Evolutionary conservation across 2,113 vertebrate species (phyloP), one percentile per base, ranked within the genome.

Genomic region (Erpornis zantholeuca): DNA sequence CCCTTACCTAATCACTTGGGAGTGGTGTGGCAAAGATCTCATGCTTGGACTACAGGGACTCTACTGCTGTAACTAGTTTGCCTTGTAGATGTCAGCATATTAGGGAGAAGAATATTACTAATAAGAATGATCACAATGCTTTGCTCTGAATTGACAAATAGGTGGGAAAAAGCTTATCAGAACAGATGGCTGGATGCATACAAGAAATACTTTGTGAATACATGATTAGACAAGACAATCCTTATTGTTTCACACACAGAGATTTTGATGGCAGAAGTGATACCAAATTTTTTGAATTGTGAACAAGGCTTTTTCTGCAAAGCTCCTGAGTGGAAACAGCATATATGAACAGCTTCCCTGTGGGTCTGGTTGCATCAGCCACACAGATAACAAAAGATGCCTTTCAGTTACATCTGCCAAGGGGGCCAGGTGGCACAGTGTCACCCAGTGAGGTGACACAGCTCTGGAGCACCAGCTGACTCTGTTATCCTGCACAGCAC

Each of bases 111-210:
- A 78, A 69, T 85, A 88, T 79, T 89, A 82, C 61, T 86, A 94
- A 86, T 82, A 84, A 76, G 0, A 2, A 31, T 71, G 64, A 96
- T 92, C 50, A 69, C 79, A 94, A 89, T 88, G 50, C 82, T 40
- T 94, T 91, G 57, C 40, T 94, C 40, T 72, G 72, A 84, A 70
- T 56, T 82, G 56, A 61, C 47, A 60, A 17, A 83, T 22, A 81
- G 70, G 86, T 36, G 2, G n/a, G 64, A 91, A 90, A 89, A 84
- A 31, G 9, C 47, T 60, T 81, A 59, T 40, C 31, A 83, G 76
- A 97, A 85, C 77, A 97, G 91, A 96, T 97, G 95, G 83, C 49
- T 95, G 45, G 47, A 79, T 90, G 56, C n/a, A 94, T 31, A 50
- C 47, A 86, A 91, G 66, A 54, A 78, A 15, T 56, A 69, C 64